phyloP scores from a whole-genome alignment of 2,888 invertebrate species.

The Hypomecis punctinalis region DNA sequence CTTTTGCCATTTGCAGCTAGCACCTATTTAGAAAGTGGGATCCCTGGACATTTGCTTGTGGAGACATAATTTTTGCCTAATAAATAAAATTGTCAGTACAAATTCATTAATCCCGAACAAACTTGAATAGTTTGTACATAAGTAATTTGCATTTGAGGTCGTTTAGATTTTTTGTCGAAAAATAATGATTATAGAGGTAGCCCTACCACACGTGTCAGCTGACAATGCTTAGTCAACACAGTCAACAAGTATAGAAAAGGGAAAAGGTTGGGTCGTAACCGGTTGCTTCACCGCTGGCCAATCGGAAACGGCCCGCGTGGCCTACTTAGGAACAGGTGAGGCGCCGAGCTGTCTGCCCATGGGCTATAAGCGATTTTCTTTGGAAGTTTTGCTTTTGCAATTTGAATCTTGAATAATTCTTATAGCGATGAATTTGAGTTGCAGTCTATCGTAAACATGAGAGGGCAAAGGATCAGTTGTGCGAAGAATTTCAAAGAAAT shows the following conservation, averaged over 20 bases:
- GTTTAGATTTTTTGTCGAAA: too few relatives aligned
- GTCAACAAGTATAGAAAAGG: slow-evolving; percentile 34
- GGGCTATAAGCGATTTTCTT: slow-evolving; percentile 23
- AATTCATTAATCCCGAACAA: too few relatives aligned
- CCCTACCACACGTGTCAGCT: slow-evolving; percentile 8
- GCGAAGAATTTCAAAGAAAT: too few relatives aligned
- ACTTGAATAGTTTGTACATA: too few relatives aligned
- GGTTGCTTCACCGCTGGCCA: slow-evolving; percentile 43
- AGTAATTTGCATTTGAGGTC: too few relatives aligned
- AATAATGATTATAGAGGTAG: too few relatives aligned
- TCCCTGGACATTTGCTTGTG: too few relatives aligned
- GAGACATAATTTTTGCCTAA: too few relatives aligned
- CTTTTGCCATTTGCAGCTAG: too few relatives aligned
- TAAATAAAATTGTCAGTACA: too few relatives aligned
- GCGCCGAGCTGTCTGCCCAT: slow-evolving; percentile 67
- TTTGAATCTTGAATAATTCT: not conserved
- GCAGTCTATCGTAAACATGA: not conserved
- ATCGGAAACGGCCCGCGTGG: slow-evolving; percentile 47
- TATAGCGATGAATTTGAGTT: not conserved
- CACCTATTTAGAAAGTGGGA: too few relatives aligned
- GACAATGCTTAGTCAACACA: slow-evolving; percentile 13
- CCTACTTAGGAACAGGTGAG: slow-evolving; percentile 62
- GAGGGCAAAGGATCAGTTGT: too few relatives aligned
- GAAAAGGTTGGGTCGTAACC: slow-evolving; percentile 42
- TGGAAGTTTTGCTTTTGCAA: slow-evolving; percentile 11